Percentiles rank a stretch among this genome's conserved stretches.
These are phyloP conservation scores for Spongilla lacustris DNA, from an alignment of 37 sponge, comb jelly and placozoan genomes.

Conservation along the genomic window DNA sequence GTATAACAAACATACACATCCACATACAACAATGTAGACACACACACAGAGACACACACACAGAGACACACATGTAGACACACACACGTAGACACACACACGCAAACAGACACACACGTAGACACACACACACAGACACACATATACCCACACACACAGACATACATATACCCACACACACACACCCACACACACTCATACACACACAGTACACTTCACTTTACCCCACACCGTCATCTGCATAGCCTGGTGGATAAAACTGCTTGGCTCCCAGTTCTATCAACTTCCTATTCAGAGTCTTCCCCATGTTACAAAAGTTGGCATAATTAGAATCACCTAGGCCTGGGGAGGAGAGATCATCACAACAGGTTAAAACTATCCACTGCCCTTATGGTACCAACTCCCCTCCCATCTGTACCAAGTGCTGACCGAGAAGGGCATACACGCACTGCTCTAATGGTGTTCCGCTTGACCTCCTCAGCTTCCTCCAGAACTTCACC, in stretches of 20 bases:
- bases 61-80: not conserved
- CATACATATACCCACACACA: not conserved
- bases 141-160: not conserved
- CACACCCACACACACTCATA: not conserved
- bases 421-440: conserved; percentile 78
- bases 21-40: not conserved
- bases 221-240: conserved; percentile 95
- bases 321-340: conserved; percentile 96
- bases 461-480: conserved; percentile 46
- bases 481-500: conserved; percentile 64
- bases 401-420: not conserved
- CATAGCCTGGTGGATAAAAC: conserved; percentile 89
- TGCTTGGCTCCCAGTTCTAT: conserved; percentile 71
- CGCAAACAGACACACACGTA: not conserved
- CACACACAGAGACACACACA: not conserved
- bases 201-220: not conserved
- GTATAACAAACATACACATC: not conserved
- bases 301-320: conserved; percentile 96
- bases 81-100: not conserved
- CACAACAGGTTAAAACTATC: too few relatives aligned
- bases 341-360: conserved; percentile 45
- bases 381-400: not conserved
- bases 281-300: conserved; percentile 77
- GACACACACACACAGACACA: not conserved
- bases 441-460: conserved; percentile 39